Base-by-base conservation (phyloP, 2,797 vertebrate species). In the Leptodactylus fallax region DNA sequence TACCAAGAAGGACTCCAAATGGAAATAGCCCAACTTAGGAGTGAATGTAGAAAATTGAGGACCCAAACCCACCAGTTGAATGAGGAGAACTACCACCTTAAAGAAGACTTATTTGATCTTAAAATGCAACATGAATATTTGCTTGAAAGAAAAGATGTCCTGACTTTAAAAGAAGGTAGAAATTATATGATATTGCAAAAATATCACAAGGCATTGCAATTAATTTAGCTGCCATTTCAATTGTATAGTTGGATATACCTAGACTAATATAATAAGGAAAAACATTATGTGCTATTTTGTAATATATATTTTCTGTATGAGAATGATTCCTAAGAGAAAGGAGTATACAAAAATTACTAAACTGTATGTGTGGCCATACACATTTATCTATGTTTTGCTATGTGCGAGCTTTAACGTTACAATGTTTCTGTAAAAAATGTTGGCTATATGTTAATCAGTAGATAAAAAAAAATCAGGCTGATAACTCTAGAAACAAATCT, bases 101-200 rank as follows among this genome's bases (percentile, higher is more conserved):
- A 90, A 83, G 91, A 91, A 83, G 71, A 90, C 9, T 61, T 92
- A 23, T 88, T 90, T 90, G 91, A 91, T 79, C 49, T 81, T 55
- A 90, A 87, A 78, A 90, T 85, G 19, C 79, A 91, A 76, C 79
- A 88, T 10, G 80, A 89, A 87, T 21, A 79, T 76, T 76, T 89
- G 13, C 53, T 56, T 23, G 51, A 76, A 78, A 80, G 80, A 81
- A 55, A 23, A 74, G 13, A 61, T 74, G 63, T 51, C 21, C n/a
- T 60, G 60, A 81, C 13, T 23, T 11, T 10, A 45, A 85, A 87
- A 25, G n/a, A n/a, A n/a, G n/a, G n/a, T n/a, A 53, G 69, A 78
- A 56, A 65, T 72, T 63, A 49, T n/a, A n/a, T n/a, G 8, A n/a
- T 36, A 76, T n/a, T 1, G 51, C 51, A 60, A 47, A 63, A 49